Conservation (phyloP, 2,888 invertebrate species). For the Tinea trinotella region DNA sequence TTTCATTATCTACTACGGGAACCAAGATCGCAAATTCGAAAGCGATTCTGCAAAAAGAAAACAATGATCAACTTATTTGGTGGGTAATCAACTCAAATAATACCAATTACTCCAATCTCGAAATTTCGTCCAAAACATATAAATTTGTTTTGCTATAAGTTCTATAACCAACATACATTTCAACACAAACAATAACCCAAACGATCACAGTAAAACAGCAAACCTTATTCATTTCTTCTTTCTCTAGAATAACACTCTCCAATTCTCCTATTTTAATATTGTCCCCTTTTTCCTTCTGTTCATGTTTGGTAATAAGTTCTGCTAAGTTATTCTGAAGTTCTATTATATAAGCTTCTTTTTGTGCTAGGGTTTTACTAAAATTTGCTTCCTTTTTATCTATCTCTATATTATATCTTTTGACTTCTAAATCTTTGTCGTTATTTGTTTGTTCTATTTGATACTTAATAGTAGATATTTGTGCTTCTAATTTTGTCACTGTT, state of each 20-base stretch:
- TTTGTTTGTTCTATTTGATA: constrained; percentile 31
- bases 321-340: constrained; percentile 32
- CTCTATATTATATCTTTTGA: constrained; percentile 35
- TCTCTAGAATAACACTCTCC: constrained; percentile 33
- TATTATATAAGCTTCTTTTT: constrained; percentile 34
- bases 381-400: constrained; percentile 29
- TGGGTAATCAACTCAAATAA: too few species aligned
- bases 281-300: constrained; percentile 33
- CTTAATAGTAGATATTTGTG: constrained; percentile 35
- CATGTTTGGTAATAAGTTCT: constrained; percentile 34
- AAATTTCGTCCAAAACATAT: too few species aligned
- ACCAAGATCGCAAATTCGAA: too few species aligned
- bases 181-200: constrained; percentile 23
- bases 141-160: constrained; percentile 12
- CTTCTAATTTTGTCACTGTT: constrained; percentile 30
- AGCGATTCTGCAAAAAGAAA: too few species aligned
- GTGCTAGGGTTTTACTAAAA: constrained; percentile 29
- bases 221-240: constrained; percentile 50
- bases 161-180: constrained; percentile 20
- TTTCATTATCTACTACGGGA: too few species aligned
- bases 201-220: constrained; percentile 34
- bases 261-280: constrained; percentile 42
- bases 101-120: too few species aligned
- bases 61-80: too few species aligned
- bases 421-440: constrained; percentile 35